Evolutionary conservation across 2,888 invertebrate species (phyloP).

Genomic region (Epinotia demarniana): DNA sequence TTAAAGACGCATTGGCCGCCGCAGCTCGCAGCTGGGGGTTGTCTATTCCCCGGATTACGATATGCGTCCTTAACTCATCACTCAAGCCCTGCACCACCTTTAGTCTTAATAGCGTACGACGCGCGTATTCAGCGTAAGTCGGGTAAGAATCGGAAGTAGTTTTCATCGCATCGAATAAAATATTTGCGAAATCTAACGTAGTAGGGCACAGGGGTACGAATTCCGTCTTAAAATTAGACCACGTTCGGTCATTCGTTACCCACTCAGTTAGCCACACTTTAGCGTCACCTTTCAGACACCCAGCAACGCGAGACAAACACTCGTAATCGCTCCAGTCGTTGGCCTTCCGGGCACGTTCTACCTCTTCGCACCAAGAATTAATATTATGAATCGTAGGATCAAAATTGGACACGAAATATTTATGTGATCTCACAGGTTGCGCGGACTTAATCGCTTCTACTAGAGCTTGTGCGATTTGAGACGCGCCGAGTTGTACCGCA

Average conservation of each 20-base stretch:
- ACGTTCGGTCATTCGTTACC: constrained; percentile 14
- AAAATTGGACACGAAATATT: constrained; percentile 46
- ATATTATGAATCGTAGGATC: constrained; percentile 29
- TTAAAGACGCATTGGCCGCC: constrained; percentile 16
- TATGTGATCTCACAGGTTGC: constrained; percentile 31
- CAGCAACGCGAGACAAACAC: constrained; percentile 44
- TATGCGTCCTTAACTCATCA: constrained; percentile 22
- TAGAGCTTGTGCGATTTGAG: not conserved
- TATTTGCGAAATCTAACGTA: constrained; percentile 44
- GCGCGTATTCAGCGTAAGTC: constrained; percentile 43
- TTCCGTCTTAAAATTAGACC: constrained; percentile 10
- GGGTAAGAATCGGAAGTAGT: constrained; percentile 40
- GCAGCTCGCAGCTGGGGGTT: constrained; percentile 20
- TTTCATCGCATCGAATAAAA: constrained; percentile 43
- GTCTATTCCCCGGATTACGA: constrained; percentile 35
- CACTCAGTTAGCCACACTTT: constrained; percentile 10
- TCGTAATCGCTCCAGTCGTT: constrained; percentile 46
- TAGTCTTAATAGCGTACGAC: constrained; percentile 37
- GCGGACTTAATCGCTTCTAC: constrained; percentile 19
- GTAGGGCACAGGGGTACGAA: constrained; percentile 35
- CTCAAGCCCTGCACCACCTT: constrained; percentile 13
- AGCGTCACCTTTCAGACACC: constrained; percentile 38
- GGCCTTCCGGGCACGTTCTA: not conserved
- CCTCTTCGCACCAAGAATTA: constrained; percentile 14
- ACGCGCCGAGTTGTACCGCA: not conserved